Base-by-base conservation (phyloP, 1,140 invertebrate genomes). In the Drosophila virilis region DNA sequence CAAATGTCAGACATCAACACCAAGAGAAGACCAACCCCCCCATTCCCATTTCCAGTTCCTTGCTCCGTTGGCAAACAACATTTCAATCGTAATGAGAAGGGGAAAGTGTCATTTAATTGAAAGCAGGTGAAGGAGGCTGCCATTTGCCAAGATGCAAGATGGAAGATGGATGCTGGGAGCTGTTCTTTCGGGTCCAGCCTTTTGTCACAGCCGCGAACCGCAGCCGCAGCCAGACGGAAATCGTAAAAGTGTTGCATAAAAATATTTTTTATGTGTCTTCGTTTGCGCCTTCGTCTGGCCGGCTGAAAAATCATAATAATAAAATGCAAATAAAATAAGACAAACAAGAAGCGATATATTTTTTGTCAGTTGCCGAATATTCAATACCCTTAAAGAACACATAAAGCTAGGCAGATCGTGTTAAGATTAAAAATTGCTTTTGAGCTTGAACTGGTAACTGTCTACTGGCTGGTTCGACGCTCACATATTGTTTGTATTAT, bases 191-290 rank as follows among this genome's bases (percentile, higher is more conserved):
- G 61, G 59, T 69, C 50, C 69, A 58, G 77, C 72, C 72, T 59
- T 67, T 71, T 38, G 55, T 55, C 40, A 51, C 64, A 68, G 74
- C 15, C 58, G 68, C 77, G 22, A 65, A 51, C 77, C 40, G 57
- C 64, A 68, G 74, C 28, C 58, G 68, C 77, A 65, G 57, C 77
- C 84, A 89, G 84, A 89, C 84, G 84, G 84, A 89, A 89, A 89
- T 89, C 84, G 84, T 89, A 89, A 89, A 89, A 89, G 84, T 77
- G 80, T 88, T 84, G 85, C 84, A 86, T 88, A 88, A 79, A 86
- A 89, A 86, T 86, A 88, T 86, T 83, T 85, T 88, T 83, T 86
- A 79, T 89, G 80, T 83, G 59, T 54, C 65, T 52, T 60, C 59
- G 78, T 66, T 70, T 71, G 51, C 67, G 60, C 60, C 67, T 50